Evolutionary conservation across 2,113 vertebrate species (phyloP).

Genomic region (Chionis minor): DNA sequence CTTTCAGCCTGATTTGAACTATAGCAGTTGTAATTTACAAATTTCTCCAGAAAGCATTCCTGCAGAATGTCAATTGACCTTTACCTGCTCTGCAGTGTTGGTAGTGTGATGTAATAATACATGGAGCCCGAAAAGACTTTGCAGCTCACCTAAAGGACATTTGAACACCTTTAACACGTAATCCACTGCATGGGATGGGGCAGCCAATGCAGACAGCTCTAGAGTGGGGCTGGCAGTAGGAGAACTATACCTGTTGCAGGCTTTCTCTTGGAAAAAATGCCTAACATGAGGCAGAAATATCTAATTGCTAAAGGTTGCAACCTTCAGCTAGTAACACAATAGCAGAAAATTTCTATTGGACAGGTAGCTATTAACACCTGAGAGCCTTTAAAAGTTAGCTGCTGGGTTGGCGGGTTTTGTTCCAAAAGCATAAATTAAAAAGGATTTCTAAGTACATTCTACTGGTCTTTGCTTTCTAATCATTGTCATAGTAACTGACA

Average conservation of each 20-base stretch:
- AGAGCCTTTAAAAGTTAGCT: background rate
- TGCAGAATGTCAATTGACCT: background rate
- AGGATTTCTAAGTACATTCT: background rate
- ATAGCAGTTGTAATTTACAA: background rate
- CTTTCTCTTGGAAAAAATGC: background rate
- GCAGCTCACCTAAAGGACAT: background rate
- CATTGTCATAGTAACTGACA: background rate
- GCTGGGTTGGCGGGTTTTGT: background rate
- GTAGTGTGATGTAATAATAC: background rate
- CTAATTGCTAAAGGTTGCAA: background rate
- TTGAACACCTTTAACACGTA: background rate
- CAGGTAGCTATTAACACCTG: background rate
- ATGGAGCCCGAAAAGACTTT: rapidly evolving
- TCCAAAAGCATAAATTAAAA: background rate
- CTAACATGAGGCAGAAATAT: background rate
- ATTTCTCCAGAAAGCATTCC: background rate
- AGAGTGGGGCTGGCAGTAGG: background rate
- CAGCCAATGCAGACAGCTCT: background rate
- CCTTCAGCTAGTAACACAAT: background rate
- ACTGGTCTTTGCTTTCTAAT: background rate
- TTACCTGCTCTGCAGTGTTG: background rate
- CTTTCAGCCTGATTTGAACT: background rate
- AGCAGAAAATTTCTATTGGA: background rate
- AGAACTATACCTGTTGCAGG: background rate
- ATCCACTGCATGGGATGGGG: background rate